Evolutionary conservation across 2,797 vertebrate species (phyloP), one percentile per base, ranked within the genome.

Genomic region (Melanotaenia parkinsoni): DNA sequence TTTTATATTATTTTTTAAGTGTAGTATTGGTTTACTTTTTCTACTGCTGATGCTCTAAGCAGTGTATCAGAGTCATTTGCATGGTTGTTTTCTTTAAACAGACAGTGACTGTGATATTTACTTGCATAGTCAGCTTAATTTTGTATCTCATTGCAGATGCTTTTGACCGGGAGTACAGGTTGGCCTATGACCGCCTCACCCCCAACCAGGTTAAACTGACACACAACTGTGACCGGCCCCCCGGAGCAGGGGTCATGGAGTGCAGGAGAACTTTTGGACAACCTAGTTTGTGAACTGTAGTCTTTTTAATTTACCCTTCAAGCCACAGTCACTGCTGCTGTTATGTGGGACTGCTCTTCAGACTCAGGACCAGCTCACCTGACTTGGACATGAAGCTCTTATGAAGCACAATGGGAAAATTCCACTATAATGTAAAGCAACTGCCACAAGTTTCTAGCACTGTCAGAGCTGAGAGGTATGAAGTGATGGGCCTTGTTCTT

Each of bases 131-230:
- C 20, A 38, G 13, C 12, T 24, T 24, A 8, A 13, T 10, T 20
- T 58, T 40, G 26, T 47, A 8, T 62, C 1, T 86, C 63, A 11
- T 72, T 91, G 56, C 93, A 99, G 98, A 98, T 94, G 97, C 95
- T 58, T 99, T 99, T 79, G 98, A 99, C 88, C 95, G 97, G 20
- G 98, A 99, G 86, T 99, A 99, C 91, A 99, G 98, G 91, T 93
- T 95, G 92, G 98, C 98, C 3, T 99, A 99, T 0, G 97, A 99
- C 54, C 97, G 97, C 32, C 95, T 99, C 72, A 97, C 94, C 0
- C 96, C 97, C 13, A 96, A 78, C 80, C 96, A 97, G 84, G 97
- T 99, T 80, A 99, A 98, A 91, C 95, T 95, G 80, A 99, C 97
- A n/a, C 97, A 99, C 73, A 99, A 99, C 86, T 99, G 97, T 70